Conservation (phyloP, 2,113 vertebrate genomes). For the Halcyon malimbica region DNA sequence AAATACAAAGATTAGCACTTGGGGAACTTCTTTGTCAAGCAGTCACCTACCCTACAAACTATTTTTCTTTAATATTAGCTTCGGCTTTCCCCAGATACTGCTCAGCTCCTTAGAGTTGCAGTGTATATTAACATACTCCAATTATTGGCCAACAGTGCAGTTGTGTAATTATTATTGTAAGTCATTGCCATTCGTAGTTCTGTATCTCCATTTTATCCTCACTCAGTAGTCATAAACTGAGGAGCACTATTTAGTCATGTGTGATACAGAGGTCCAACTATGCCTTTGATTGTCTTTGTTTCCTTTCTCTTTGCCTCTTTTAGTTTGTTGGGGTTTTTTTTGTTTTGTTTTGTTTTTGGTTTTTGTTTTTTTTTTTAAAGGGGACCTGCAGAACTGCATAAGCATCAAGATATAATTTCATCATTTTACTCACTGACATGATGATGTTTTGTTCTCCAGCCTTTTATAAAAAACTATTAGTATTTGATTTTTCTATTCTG, state of each 20-base stretch:
- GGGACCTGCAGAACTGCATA: not conserved
- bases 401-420: not conserved
- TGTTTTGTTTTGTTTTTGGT: not conserved
- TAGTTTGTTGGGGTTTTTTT: not conserved
- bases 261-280: not conserved
- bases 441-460: not conserved
- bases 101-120: not conserved
- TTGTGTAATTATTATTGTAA: conserved; percentile 1
- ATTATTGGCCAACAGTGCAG: not conserved
- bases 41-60: not conserved
- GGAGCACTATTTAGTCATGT: not conserved
- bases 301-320: not conserved
- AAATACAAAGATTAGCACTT: conserved; percentile 15
- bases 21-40: not conserved
- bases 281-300: not conserved
- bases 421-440: not conserved
- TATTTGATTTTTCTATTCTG: not conserved
- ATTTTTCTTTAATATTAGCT: conserved; percentile 6
- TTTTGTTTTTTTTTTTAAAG: not conserved
- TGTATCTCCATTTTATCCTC: not conserved
- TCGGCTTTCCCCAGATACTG: not conserved
- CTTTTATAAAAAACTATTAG: not conserved
- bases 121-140: not conserved
- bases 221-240: not conserved
- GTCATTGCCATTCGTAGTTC: not conserved